These are phyloP conservation scores for Ptychobarbus kaznakovi DNA, from an alignment of 2,797 vertebrate genomes.

Conservation along the genomic window DNA sequence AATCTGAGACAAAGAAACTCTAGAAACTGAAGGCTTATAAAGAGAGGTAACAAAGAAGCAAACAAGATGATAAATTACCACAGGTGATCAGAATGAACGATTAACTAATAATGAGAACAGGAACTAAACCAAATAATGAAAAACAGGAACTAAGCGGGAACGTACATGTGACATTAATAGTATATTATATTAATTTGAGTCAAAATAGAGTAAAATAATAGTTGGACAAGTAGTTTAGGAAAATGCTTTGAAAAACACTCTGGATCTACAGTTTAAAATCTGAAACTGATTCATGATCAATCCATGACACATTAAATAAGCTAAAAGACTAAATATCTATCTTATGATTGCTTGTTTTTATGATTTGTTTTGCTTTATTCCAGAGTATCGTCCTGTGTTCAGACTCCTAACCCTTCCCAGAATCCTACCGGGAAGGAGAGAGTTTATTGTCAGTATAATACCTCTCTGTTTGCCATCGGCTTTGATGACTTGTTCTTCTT, in stretches of 20 bases:
- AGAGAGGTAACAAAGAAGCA: too few species aligned
- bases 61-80: too few species aligned
- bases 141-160: too few species aligned
- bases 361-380: not conserved
- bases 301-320: not conserved
- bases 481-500: conserved; percentile 53
- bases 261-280: not conserved
- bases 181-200: not conserved
- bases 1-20: too few species aligned
- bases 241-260: not conserved
- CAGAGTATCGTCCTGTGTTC: conserved; percentile 42
- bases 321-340: not conserved
- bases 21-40: too few species aligned
- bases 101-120: too few species aligned
- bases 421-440: not conserved
- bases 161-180: not conserved
- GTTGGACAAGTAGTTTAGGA: not conserved
- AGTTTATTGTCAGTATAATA: conserved; percentile 52
- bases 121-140: too few species aligned
- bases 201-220: not conserved
- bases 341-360: not conserved
- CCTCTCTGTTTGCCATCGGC: conserved; percentile 40
- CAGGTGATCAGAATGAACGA: too few species aligned
- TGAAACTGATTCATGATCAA: too few species aligned
- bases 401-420: not conserved